A percentile compares a stretch with the other conserved stretches of the same genome.
These are phyloP conservation scores for Actinemys pallida DNA, from an alignment of 2,113 vertebrate genomes.

Conservation along the genomic window DNA sequence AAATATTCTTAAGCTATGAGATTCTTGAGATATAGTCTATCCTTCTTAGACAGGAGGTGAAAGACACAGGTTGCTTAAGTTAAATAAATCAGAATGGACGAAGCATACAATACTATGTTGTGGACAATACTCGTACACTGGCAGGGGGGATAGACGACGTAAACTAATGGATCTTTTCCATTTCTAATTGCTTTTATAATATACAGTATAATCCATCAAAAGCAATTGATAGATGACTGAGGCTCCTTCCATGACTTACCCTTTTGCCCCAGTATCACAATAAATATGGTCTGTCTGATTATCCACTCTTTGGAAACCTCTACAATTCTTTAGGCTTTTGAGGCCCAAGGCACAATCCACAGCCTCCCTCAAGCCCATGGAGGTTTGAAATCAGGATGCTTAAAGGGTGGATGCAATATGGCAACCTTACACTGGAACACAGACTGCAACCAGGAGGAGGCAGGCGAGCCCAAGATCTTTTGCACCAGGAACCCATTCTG, in stretches of 20 bases:
- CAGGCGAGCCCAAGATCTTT: neutral
- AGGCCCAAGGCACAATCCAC: neutral
- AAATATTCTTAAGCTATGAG: neutral
- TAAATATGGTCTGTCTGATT: rapidly evolving
- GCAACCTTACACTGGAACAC: neutral
- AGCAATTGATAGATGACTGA: neutral
- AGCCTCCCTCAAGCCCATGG: neutral
- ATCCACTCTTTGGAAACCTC: neutral
- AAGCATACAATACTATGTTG: neutral
- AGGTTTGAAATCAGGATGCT: neutral
- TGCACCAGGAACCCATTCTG: neutral
- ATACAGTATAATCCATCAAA: neutral
- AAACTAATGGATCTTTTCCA: neutral
- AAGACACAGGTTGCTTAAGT: neutral
- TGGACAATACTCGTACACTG: neutral
- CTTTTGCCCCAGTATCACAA: neutral
- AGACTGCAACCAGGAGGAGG: neutral
- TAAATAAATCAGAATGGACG: neutral
- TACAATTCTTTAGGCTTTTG: neutral
- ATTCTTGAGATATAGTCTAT: neutral
- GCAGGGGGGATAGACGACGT: neutral
- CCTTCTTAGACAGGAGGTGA: neutral
- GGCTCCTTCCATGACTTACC: slow-evolving; percentile 1
- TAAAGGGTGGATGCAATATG: neutral
- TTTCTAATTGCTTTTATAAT: neutral